A percentile compares a stretch with the other conserved stretches of the same genome.
Conservation (phyloP, 1,140 invertebrate species). For the Schmidtea mediterranea region DNA sequence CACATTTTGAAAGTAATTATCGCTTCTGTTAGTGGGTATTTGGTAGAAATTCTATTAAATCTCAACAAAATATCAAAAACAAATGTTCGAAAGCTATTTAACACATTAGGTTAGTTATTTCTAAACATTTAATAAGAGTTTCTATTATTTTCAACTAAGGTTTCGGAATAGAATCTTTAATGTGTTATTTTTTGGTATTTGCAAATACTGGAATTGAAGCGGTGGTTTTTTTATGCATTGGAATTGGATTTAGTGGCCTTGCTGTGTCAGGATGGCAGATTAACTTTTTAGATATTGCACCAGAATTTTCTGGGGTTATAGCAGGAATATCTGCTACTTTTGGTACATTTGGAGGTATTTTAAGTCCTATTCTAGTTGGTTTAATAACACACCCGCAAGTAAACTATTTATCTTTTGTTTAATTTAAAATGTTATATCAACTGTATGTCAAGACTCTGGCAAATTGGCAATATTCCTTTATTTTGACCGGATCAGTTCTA, state of each 20-base stretch:
- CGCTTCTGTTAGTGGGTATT: constrained; percentile 13
- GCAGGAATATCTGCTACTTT: constrained; percentile 14
- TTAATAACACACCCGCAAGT: constrained; percentile 13
- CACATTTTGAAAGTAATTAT: constrained; percentile 15
- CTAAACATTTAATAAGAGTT: neutral
- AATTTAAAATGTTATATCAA: neutral
- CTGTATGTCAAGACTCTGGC: constrained; percentile 13
- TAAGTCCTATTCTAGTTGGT: constrained; percentile 14
- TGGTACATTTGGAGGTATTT: constrained; percentile 13
- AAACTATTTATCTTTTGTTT: neutral
- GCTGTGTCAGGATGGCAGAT: constrained; percentile 20
- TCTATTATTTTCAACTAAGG: constrained; percentile 9
- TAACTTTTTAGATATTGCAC: constrained; percentile 17
- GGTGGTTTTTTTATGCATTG: constrained; percentile 13
- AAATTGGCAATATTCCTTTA: constrained; percentile 14
- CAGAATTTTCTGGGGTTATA: constrained; percentile 14
- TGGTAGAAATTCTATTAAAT: constrained; percentile 15
- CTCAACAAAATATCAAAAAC: constrained; percentile 11
- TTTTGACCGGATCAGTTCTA: constrained; percentile 12
- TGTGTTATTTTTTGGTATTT: constrained; percentile 12
- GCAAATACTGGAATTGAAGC: constrained; percentile 7
- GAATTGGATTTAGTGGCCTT: constrained; percentile 14
- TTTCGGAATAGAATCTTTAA: constrained; percentile 12
- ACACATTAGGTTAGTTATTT: constrained; percentile 11
- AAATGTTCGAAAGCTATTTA: constrained; percentile 17